Evolutionary conservation across 1,140 invertebrate genomes (phyloP).

Genomic region (Bombus soroeensis): DNA sequence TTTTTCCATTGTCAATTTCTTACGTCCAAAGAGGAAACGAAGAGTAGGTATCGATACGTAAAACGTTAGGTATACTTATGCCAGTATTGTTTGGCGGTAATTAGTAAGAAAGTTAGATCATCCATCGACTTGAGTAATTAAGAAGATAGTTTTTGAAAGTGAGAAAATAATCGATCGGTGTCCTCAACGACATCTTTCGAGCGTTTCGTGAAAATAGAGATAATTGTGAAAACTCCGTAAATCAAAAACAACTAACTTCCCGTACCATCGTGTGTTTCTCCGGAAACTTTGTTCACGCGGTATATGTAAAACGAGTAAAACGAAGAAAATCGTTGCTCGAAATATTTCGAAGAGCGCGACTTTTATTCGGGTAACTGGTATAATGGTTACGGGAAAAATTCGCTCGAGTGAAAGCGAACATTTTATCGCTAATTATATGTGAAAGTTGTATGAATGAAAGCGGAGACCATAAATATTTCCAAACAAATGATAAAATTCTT

Average conservation of each 20-base stretch:
- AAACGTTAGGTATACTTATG: too few relatives aligned
- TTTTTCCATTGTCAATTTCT: too few relatives aligned
- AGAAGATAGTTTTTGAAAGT: too few relatives aligned
- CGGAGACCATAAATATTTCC: neutral
- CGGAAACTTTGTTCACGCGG: too few relatives aligned
- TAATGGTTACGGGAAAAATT: neutral
- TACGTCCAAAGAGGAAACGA: too few relatives aligned
- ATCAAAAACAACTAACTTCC: neutral
- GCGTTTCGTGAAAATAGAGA: neutral
- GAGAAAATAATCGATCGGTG: too few relatives aligned
- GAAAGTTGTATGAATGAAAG: constrained; percentile 15
- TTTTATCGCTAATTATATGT: constrained; percentile 30
- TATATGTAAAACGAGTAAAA: neutral
- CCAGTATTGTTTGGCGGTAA: too few relatives aligned
- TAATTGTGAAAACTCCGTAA: neutral
- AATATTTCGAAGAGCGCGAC: neutral
- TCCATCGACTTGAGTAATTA: too few relatives aligned
- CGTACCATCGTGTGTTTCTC: neutral
- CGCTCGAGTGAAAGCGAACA: neutral
- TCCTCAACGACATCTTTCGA: too few relatives aligned
- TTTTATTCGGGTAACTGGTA: too few relatives aligned
- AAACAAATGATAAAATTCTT: neutral
- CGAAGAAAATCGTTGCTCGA: neutral
- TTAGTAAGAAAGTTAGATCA: too few relatives aligned
- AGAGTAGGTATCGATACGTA: too few relatives aligned